phyloP scores from a whole-genome alignment of 2,888 invertebrate genomes.

The Ectemnius cavifrons region DNA sequence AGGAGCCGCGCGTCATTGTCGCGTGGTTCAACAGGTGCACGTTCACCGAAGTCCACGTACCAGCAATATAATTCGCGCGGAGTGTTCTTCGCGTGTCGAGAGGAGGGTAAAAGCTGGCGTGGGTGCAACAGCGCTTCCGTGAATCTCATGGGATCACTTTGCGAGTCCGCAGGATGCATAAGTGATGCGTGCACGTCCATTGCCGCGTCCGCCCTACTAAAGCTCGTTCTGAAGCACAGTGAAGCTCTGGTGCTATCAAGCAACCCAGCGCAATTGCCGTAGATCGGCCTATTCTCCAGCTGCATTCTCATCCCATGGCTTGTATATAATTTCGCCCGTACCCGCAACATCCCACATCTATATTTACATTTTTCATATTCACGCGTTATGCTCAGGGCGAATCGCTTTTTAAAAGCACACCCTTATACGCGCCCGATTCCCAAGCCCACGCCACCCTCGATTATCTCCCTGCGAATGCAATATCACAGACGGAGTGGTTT shows the following conservation, averaged over 20 bases:
- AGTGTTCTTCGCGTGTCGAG: constrained; percentile 60
- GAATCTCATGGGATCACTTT: constrained; percentile 74
- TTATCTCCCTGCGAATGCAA: constrained; percentile 17
- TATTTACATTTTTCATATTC: constrained; percentile 52
- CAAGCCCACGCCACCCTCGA: constrained; percentile 29
- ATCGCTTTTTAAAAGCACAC: constrained; percentile 50
- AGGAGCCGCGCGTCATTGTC: constrained; percentile 36
- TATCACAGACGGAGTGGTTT: constrained; percentile 34
- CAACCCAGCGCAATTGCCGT: too few relatives aligned
- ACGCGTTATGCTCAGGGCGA: constrained; percentile 42
- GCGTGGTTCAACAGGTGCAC: constrained; percentile 59
- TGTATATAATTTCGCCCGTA: constrained; percentile 32
- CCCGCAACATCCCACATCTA: constrained; percentile 25
- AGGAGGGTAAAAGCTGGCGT: constrained; percentile 58
- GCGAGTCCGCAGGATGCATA: constrained; percentile 74
- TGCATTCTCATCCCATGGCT: too few relatives aligned
- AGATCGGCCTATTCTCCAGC: too few relatives aligned
- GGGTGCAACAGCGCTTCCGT: constrained; percentile 41
- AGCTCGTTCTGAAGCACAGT: constrained; percentile 54
- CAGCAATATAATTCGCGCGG: constrained; percentile 58
- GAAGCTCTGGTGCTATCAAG: too few relatives aligned
- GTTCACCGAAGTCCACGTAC: constrained; percentile 38
- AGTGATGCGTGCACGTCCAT: constrained; percentile 69
- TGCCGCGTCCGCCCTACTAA: constrained; percentile 63
- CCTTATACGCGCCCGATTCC: constrained; percentile 28